Percentiles rank a stretch among this genome's conserved stretches.
These are phyloP conservation scores for Syndactyla subalaris DNA, from an alignment of 2,797 vertebrate genomes.

Conservation along the genomic window DNA sequence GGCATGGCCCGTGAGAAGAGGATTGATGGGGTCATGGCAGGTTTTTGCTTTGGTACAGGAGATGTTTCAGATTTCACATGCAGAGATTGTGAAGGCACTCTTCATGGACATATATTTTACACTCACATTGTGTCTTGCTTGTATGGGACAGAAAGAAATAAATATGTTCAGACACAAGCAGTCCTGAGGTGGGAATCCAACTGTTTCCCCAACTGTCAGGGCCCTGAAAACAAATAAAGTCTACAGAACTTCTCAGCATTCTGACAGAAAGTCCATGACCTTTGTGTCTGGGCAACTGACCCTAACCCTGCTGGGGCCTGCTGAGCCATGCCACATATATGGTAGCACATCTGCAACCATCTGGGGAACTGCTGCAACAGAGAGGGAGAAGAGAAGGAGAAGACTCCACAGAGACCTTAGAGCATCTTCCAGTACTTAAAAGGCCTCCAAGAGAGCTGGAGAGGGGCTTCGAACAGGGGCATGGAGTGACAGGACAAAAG, in stretches of 20 bases:
- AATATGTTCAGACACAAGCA: background rate
- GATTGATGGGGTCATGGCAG: rapidly evolving
- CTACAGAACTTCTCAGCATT: background rate
- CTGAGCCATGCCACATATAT: background rate
- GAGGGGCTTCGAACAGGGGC: background rate
- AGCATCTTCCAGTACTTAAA: background rate
- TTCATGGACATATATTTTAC: background rate
- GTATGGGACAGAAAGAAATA: background rate
- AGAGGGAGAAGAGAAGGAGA: background rate
- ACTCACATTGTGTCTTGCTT: background rate
- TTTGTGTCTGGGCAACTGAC: background rate
- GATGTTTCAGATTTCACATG: background rate
- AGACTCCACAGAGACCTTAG: background rate
- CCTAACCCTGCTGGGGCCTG: background rate
- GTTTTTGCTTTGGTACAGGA: background rate
- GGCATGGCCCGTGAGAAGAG: rapidly evolving
- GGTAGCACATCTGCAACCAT: background rate
- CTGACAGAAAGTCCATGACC: background rate
- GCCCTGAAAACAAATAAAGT: background rate
- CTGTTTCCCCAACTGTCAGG: background rate
- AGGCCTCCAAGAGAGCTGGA: too few species aligned
- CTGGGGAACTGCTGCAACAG: background rate
- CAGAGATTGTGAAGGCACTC: background rate
- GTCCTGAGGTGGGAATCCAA: background rate
- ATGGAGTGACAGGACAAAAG: background rate